Conservation (phyloP, 2,888 invertebrate genomes). For the Ypsolopha scabrella region DNA sequence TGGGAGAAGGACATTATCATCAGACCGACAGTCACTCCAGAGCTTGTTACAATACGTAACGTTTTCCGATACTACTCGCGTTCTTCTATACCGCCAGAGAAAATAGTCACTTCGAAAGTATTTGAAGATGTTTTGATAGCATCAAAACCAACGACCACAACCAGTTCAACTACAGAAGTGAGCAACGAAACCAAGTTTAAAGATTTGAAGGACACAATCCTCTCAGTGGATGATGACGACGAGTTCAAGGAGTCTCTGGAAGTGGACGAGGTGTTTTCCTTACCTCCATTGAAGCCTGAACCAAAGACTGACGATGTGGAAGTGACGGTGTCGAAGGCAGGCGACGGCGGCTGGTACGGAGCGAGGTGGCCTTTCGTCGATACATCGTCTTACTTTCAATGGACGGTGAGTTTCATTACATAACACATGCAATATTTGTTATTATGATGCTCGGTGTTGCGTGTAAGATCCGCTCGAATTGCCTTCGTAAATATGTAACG, state of each 20-base stretch:
- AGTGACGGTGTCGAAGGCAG: conserved; percentile 51
- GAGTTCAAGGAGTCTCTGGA: conserved; percentile 58
- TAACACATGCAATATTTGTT: neutral
- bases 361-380: conserved; percentile 75
- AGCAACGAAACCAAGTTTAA: conserved; percentile 37
- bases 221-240: conserved; percentile 60
- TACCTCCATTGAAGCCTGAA: conserved; percentile 52
- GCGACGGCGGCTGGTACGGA: conserved; percentile 69
- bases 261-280: conserved; percentile 57
- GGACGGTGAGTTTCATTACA: conserved; percentile 57
- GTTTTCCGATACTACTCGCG: conserved; percentile 40
- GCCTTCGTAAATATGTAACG: neutral
- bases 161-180: conserved; percentile 23
- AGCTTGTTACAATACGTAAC: conserved; percentile 29
- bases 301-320: conserved; percentile 40
- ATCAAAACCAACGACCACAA: conserved; percentile 28
- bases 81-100: conserved; percentile 33
- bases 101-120: conserved; percentile 34
- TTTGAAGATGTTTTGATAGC: conserved; percentile 50
- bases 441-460: neutral
- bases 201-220: conserved; percentile 51
- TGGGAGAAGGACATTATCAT: conserved; percentile 56
- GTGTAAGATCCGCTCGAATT: conserved; percentile 3
- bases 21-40: conserved; percentile 44
- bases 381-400: conserved; percentile 75